Evolutionary conservation across 2,888 invertebrate species (phyloP).

Genomic region (Eupithecia vulgata): DNA sequence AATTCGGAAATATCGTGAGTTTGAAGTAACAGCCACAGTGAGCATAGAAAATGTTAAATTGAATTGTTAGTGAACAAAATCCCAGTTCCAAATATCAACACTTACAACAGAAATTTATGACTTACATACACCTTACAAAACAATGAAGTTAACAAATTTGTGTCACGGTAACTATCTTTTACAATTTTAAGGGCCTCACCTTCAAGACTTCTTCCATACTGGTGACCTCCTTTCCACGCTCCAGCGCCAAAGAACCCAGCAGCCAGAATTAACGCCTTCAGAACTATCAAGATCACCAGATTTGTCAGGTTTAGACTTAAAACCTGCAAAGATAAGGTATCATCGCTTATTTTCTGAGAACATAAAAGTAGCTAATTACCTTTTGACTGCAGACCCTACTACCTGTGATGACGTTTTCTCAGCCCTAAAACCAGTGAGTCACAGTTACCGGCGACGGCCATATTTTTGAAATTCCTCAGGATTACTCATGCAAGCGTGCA

Average conservation of each 20-base stretch:
- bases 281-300: slow-evolving; percentile 89
- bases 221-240: slow-evolving; percentile 84
- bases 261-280: slow-evolving; percentile 92
- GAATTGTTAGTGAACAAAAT: background rate
- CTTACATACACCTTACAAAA: background rate
- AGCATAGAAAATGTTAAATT: background rate
- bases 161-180: background rate
- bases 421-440: slow-evolving; percentile 34
- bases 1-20: background rate
- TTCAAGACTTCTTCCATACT: slow-evolving; percentile 85
- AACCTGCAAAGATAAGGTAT: slow-evolving; percentile 76
- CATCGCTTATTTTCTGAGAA: slow-evolving; percentile 13
- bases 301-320: slow-evolving; percentile 93
- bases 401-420: slow-evolving; percentile 5
- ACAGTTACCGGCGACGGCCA: slow-evolving; percentile 28
- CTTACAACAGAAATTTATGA: background rate
- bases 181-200: slow-evolving; percentile 58
- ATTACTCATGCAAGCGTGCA: slow-evolving; percentile 55
- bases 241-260: slow-evolving; percentile 91
- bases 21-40: background rate
- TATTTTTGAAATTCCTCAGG: slow-evolving; percentile 42
- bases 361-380: slow-evolving; percentile 33
- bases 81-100: background rate
- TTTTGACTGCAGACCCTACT: background rate
- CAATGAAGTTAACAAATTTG: background rate